Evolutionary conservation across 2,113 vertebrate species (phyloP).

Genomic region (Ceyx margarethae): DNA sequence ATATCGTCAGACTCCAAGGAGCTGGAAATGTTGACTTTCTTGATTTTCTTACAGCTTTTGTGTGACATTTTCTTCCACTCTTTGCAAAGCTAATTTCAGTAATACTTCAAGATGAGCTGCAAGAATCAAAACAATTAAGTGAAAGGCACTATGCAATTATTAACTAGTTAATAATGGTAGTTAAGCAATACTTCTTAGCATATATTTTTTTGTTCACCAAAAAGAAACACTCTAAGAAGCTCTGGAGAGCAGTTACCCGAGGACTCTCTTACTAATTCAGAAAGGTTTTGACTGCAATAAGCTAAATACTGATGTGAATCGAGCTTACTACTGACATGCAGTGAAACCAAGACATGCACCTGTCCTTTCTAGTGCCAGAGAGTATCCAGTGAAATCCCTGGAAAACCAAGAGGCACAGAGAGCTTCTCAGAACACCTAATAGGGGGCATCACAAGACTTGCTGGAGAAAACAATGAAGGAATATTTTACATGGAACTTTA

Average conservation of each 20-base stretch:
- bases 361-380: neutral
- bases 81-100: neutral
- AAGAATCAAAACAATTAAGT: constrained; percentile 9
- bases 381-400: accelerated
- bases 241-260: neutral
- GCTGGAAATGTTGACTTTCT: constrained; percentile 85
- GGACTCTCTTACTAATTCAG: neutral
- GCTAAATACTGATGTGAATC: neutral
- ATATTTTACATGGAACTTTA: neutral
- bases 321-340: accelerated
- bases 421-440: accelerated
- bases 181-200: neutral
- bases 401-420: accelerated
- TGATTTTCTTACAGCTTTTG: constrained; percentile 74
- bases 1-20: constrained; percentile 95
- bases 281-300: neutral
- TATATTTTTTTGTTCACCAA: neutral
- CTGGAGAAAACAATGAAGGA: accelerated
- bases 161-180: neutral
- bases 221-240: neutral
- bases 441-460: neutral
- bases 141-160: neutral
- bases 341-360: accelerated
- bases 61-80: constrained; percentile 79
- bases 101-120: neutral